Percentiles rank a stretch among this genome's conserved stretches.
Evolutionary conservation across 2,888 invertebrate species (phyloP).

Genomic region (Philereme transversata): DNA sequence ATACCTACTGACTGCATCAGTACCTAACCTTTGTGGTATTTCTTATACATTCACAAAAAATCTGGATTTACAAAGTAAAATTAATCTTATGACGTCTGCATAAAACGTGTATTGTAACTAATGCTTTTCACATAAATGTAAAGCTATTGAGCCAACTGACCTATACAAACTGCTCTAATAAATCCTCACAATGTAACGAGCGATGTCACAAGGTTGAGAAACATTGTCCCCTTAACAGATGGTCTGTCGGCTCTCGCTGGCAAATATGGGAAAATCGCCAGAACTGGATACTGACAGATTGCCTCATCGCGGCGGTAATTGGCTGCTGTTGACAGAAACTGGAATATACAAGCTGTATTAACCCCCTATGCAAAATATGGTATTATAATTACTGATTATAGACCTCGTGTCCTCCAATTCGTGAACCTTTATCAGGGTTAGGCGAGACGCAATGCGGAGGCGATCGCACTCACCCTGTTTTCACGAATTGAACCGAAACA

Average conservation of each 20-base stretch:
- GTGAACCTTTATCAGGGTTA: too few relatives aligned
- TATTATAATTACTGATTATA: too few relatives aligned
- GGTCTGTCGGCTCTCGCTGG: not conserved
- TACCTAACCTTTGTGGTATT: too few relatives aligned
- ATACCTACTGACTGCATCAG: too few relatives aligned
- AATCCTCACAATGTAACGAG: constrained; percentile 19
- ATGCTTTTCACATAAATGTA: constrained; percentile 14
- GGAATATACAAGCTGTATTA: too few relatives aligned
- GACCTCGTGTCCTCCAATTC: too few relatives aligned
- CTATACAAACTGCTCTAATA: constrained; percentile 16
- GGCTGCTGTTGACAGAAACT: too few relatives aligned
- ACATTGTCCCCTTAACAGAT: constrained; percentile 19
- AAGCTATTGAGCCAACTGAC: constrained; percentile 5
- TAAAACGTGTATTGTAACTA: not conserved
- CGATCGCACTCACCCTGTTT: too few relatives aligned
- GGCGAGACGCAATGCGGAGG: too few relatives aligned
- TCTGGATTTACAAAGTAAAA: not conserved
- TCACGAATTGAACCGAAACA: too few relatives aligned
- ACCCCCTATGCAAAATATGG: too few relatives aligned
- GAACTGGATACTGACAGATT: not conserved
- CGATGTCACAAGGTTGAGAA: constrained; percentile 17
- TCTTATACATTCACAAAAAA: too few relatives aligned
- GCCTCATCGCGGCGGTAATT: not conserved
- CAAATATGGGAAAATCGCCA: not conserved
- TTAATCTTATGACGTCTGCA: not conserved